Base-by-base conservation (phyloP, 2,888 invertebrate species). In the Ophioninae sp. region DNA sequence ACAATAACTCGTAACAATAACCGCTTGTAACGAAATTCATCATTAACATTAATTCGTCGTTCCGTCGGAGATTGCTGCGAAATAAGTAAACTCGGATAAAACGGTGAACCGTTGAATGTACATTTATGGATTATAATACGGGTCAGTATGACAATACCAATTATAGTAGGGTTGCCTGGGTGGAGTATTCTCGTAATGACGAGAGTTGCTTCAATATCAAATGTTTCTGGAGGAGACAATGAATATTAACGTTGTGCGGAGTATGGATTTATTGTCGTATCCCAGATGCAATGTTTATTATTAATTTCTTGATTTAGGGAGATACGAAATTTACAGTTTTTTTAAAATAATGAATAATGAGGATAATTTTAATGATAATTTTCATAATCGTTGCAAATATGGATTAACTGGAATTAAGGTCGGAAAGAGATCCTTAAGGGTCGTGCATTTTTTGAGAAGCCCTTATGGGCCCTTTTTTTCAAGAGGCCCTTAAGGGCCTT, bases 1-100 rank as follows among this genome's bases (percentile, higher is more conserved):
- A 73, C 51, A 13, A 17, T 37, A 23, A 44, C 44, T 71, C 51
- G 63, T 77, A 69, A 76, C 59, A 63, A 37, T 30, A 64, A 63
- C 63, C 13, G 51, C 63, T 30, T 30, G 30, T 30, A 30, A 30
- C 1, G 3, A 30, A 30, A 30, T 1, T 30, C 30, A 30, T 30
- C 30, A 23, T 41, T 51, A 23, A 17, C 22, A 23, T 44, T 7
- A 20, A 10, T 20, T 51, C 13, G 23, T 8, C 3, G n/a, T n/a
- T 68, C 51, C 17, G 7, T 51, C 51, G 23, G 20, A 22, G 13
- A 23, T 44, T 23, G 22, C 22, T 41, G 20, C 6, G 6, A 41
- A 20, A 22, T 17, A n/a, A 63, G 30, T 17, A 13, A 0, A 30
- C 17, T 30, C 0, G 8, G 7, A 37, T 64, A 39, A 7, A 64